phyloP scores from a whole-genome alignment of 2,888 invertebrate species.

The Hesperia comma region DNA sequence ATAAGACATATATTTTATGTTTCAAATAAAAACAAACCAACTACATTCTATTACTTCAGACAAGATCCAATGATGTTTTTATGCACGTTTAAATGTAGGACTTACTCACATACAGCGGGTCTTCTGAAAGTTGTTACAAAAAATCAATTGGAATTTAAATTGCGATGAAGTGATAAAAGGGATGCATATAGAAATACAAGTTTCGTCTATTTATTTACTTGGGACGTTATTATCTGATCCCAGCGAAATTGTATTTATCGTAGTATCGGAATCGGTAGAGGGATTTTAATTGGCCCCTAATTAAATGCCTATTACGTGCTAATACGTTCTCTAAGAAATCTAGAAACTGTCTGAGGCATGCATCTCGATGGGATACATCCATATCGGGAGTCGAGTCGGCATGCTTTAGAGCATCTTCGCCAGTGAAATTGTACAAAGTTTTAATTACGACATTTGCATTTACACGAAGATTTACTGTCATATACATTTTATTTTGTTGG shows the following conservation, averaged over 20 bases:
- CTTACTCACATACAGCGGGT: constrained; percentile 15
- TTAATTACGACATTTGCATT: constrained; percentile 14
- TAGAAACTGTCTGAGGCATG: constrained; percentile 40
- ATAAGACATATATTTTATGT: constrained; percentile 14
- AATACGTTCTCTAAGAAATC: constrained; percentile 38
- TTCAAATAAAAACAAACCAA: constrained; percentile 18
- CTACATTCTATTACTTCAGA: constrained; percentile 22
- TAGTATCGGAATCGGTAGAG: constrained; percentile 33
- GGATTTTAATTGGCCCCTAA: constrained; percentile 37
- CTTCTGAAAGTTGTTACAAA: constrained; percentile 29
- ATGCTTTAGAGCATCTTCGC: constrained; percentile 38
- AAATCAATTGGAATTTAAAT: constrained; percentile 36
- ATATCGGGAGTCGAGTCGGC: constrained; percentile 36
- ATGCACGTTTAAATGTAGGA: constrained; percentile 17
- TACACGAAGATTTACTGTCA: not conserved
- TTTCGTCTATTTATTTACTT: constrained; percentile 30
- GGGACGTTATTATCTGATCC: constrained; percentile 36
- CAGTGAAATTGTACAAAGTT: constrained; percentile 12
- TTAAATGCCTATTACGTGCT: constrained; percentile 39
- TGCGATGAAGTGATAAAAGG: constrained; percentile 31
- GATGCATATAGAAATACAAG: constrained; percentile 21
- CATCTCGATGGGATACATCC: constrained; percentile 41
- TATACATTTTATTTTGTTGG: not conserved
- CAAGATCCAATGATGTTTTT: constrained; percentile 26
- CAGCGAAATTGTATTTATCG: constrained; percentile 37